These are phyloP conservation scores for Brachypterus glaber DNA, from an alignment of 2,888 invertebrate genomes.

Conservation along the genomic window DNA sequence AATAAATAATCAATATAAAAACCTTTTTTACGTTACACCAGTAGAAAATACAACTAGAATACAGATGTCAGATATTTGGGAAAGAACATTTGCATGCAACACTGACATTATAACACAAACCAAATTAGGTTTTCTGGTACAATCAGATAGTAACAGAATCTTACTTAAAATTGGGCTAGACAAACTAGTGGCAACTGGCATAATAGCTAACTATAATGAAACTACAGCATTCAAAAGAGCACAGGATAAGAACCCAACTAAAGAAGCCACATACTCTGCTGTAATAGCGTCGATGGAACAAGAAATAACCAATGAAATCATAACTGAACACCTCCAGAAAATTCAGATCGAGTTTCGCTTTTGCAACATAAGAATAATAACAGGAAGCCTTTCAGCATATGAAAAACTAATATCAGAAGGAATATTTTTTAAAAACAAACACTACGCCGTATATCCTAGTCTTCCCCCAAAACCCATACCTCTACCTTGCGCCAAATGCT, in stretches of 20 bases:
- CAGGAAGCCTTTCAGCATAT: not conserved
- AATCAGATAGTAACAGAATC: not conserved
- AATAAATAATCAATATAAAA: not conserved
- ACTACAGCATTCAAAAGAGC: too few relatives aligned
- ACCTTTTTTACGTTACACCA: not conserved
- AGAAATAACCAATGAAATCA: not conserved
- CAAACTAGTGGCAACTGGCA: not conserved
- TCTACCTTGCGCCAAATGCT: not conserved
- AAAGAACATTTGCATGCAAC: not conserved
- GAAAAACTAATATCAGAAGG: not conserved
- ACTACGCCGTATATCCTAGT: constrained; percentile 2
- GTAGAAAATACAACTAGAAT: not conserved
- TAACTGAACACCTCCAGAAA: not conserved
- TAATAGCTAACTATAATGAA: too few relatives aligned
- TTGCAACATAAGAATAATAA: not conserved
- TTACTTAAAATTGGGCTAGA: not conserved
- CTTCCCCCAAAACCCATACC: not conserved
- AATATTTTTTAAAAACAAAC: not conserved
- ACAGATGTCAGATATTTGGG: constrained; percentile 1
- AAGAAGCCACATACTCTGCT: not conserved
- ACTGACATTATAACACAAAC: not conserved
- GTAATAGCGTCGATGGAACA: constrained; percentile 1
- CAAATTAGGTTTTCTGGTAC: not conserved
- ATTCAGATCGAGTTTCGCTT: too few relatives aligned
- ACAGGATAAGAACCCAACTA: too few relatives aligned